phyloP scores from a whole-genome alignment of 2,797 vertebrate species.

The Avahi laniger region DNA sequence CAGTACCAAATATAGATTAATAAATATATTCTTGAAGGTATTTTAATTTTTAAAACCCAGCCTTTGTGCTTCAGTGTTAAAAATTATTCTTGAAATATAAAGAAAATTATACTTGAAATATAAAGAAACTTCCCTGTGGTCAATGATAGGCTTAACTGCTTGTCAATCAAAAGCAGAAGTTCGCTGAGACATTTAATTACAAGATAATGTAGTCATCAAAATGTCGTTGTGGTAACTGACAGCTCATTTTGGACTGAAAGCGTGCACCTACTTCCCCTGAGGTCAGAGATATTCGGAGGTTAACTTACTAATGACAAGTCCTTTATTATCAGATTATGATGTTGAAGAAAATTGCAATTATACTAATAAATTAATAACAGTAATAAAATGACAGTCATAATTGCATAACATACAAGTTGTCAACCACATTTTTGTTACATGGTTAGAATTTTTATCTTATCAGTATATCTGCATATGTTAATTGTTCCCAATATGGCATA shows the following conservation, averaged over 20 bases:
- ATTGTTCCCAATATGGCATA: conserved; percentile 71
- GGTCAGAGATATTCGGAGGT: conserved; percentile 88
- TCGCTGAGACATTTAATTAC: conserved; percentile 93
- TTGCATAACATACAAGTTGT: conserved; percentile 91
- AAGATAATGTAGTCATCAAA: conserved; percentile 90
- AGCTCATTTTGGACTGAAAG: conserved; percentile 90
- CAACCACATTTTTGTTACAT: conserved; percentile 87
- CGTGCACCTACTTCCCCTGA: conserved; percentile 84
- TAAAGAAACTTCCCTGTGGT: conserved; percentile 89
- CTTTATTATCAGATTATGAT: conserved; percentile 90
- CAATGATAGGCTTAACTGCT: conserved; percentile 89
- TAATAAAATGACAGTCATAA: conserved; percentile 91
- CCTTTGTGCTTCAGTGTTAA: conserved; percentile 74
- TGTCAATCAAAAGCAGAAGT: conserved; percentile 90
- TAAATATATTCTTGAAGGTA: conserved; percentile 75
- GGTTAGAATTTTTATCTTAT: conserved; percentile 87
- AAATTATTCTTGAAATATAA: conserved; percentile 84
- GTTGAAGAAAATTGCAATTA: conserved; percentile 89
- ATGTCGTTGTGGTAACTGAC: conserved; percentile 89
- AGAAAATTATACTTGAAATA: conserved; percentile 85
- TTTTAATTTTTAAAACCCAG: conserved; percentile 83
- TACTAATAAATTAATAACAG: conserved; percentile 91
- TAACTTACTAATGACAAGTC: conserved; percentile 91
- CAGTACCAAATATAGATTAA: conserved; percentile 80
- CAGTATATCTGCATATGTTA: conserved; percentile 79